Base-by-base conservation (phyloP, 1,140 invertebrate species). In the Lucilia sericata region DNA sequence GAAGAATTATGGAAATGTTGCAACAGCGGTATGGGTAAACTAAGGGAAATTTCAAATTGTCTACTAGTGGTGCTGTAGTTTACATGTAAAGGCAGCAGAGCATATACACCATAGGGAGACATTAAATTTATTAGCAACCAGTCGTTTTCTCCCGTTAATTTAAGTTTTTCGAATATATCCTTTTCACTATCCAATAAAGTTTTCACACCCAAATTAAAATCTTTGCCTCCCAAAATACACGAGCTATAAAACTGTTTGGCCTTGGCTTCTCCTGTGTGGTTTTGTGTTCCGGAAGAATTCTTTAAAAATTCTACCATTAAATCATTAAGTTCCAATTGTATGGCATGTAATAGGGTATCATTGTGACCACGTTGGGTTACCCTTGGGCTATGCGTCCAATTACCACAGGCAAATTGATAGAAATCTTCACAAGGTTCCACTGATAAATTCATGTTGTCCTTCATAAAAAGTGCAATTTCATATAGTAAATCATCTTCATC, bases 341-440 rank as follows among this genome's bases (percentile, higher is more conserved):
- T 90, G n/a, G 86, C 87, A 13, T 86, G 84, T 19, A 90, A 82
- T 5, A 90, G 86, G 17, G 88, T 88, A 1, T 86, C 78, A 47
- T 89, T 90, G 10, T 87, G 85, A 0, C 86, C 86, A 49, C 76
- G 8, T 12, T 65, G 25, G 0, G 93, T 92, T 34, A 94, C 92
- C 10, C 91, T 84, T 0, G 91, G 91, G 0, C 91, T 90, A 74
- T 92, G 89, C 10, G 93, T 87, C 91, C 93, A 94, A 19, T 90
- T 91, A 14, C 94, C 94, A 86, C 94, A 95, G 0, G 94, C 92
- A 84, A 93, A 95, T 34, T 93, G 86, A 87, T 95, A 96, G 88
- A 96, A 96, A 88, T 96, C 94, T 78, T 95, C 92, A 86, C 96
- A 96, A 0, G 96, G 96, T 87, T 95, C 92, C 0, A 94, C 92